A percentile compares a stretch with the other conserved stretches of the same genome.
Evolutionary conservation across 2,113 vertebrate genomes (phyloP).

Genomic region (Aythya baeri): DNA sequence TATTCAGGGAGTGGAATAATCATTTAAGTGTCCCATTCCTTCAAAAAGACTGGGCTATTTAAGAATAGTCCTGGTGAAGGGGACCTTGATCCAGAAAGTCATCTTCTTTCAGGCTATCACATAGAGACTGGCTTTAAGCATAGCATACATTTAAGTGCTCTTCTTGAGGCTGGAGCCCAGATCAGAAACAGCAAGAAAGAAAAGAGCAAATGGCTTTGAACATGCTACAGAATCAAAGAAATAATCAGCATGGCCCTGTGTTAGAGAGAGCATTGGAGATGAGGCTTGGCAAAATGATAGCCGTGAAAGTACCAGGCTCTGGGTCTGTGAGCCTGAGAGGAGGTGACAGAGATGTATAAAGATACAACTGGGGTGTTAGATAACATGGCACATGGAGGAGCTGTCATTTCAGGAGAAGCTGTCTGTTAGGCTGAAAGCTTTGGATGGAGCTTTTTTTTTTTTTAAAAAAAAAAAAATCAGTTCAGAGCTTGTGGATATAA

Average conservation of each 20-base stretch:
- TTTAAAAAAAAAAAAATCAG: too few relatives aligned
- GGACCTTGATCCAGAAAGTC: not conserved
- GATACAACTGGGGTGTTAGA: constrained; percentile 60
- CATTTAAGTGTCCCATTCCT: not conserved
- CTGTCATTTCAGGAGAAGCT: constrained; percentile 41
- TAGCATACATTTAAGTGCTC: not conserved
- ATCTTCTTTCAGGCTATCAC: not conserved
- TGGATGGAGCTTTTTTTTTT: not conserved
- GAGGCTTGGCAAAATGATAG: not conserved
- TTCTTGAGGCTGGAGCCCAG: not conserved
- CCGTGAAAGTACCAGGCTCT: not conserved
- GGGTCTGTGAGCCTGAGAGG: constrained; percentile 51
- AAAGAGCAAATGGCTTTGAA: constrained; percentile 7
- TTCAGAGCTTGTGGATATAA: constrained; percentile 34
- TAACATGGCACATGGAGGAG: not conserved
- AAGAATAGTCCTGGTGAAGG: not conserved
- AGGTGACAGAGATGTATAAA: constrained; percentile 52
- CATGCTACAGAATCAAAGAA: not conserved
- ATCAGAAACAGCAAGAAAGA: not conserved
- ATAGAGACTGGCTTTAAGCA: not conserved
- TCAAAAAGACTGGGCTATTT: not conserved
- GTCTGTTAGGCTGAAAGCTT: constrained; percentile 36
- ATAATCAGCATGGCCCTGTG: not conserved
- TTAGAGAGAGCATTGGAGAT: not conserved
- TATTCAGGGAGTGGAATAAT: not conserved